Base-by-base conservation (phyloP, 92 coral and sea anemone species). In the Phenganax subtilis region DNA sequence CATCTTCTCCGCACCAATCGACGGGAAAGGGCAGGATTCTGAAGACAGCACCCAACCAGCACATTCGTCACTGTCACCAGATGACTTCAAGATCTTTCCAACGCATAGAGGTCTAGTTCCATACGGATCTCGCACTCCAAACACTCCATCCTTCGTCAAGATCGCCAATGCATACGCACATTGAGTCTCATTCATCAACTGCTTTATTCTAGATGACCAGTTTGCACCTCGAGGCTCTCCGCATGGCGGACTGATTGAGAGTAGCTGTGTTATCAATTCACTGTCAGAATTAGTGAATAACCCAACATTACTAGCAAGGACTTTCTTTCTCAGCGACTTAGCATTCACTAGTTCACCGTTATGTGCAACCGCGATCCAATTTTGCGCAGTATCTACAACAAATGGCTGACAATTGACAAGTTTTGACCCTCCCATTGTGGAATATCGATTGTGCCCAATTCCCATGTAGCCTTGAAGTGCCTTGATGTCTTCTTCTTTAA, bases 311-410 rank as follows among this genome's bases (percentile, higher is more conserved):
- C 92, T 91, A 15, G 17, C 75, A 28, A 91, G 87, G 51, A 93
- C 86, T 59, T 87, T 85, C 80, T 87, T 87, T 54, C 98, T 77
- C 61, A 93, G 84, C 1, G 98, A 85, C 81, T 88, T 91, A 28
- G 98, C 98, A 88, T 93, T 93, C 9, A 89, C 93, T 10, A 93
- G 91, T 67, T 93, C 98, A 10, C 98, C 98, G 85, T 93, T 93
- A 60, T 93, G 98, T 20, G 97, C 98, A 0, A 93, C 98, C 1
- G 98, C 98, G 75, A 93, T 93, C 81, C 91, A 90, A 12, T 97
- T 90, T 72, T 91, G 92, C n/a, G 90, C 84, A 44, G 98, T 93
- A 82, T 93, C 98, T 6, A 93, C 98, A 3, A 93, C 98, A 86
- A 93, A 93, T 7, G 98, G 98, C 61, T 93, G 98, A 72, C 98